Evolutionary conservation across 2,797 vertebrate species (phyloP), one percentile per base, ranked within the genome.

Genomic region (Adrianichthys oophorus): DNA sequence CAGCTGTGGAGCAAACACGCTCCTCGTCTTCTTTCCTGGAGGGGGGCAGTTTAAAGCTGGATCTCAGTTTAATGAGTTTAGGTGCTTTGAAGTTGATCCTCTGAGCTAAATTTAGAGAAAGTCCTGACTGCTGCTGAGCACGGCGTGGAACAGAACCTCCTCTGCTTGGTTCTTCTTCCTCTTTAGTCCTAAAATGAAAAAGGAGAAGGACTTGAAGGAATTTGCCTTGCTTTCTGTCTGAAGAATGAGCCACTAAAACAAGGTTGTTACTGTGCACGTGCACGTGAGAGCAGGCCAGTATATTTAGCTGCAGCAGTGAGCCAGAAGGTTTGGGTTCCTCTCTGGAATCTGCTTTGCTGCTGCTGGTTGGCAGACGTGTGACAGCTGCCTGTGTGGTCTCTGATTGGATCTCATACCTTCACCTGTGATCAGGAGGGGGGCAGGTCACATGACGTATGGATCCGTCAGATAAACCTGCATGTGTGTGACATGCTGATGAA

Each of bases 281-380:
- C 58, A 52, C 57, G 57, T 50, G 67, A 59, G 65, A 61, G 62
- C 65, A 64, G 61, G 78, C 78, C 65, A 73, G 86, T 80, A 90
- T 90, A 87, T 90, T 90, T 91, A 91, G 87, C 84, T 83, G 51
- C 75, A 68, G 71, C 56, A 69, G 69, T 89, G 89, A 92, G 78
- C 91, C 90, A 90, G 32, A 32, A 32, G 32, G 32, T 32, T 32
- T 8, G 29, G 8, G 29, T 32, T 32, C 32, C 8, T 32, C 32
- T 32, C 32, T 32, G 29, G 29, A 32, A 32, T 32, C 29, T 32
- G 26, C 26, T 26, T 26, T 7, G 5, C 4, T 26, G 26, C 26
- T 26, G 26, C 26, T 26, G 26, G 5, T 26, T 7, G 7, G 26
- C 26, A 26, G 26, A 26, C 26, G 26, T 6, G 29, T 32, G 32